A percentile compares a stretch with the other conserved stretches of the same genome.
Conservation (phyloP, 2,113 vertebrate genomes). For the rat (Rattus norvegicus) region DNA sequence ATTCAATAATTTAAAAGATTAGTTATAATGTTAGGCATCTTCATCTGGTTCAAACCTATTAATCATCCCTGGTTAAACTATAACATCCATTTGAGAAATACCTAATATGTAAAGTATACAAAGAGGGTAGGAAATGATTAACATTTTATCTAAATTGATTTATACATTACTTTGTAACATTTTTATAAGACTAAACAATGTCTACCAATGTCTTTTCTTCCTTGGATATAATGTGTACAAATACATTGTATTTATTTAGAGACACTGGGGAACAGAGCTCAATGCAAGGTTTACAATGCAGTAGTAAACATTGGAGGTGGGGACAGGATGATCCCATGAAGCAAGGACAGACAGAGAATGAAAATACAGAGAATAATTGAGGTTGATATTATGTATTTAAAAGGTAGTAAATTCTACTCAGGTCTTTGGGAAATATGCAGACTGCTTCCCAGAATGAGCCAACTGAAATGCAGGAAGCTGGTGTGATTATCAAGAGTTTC, state of each 20-base stretch:
- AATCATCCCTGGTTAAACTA: background rate
- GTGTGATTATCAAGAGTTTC: too few relatives aligned
- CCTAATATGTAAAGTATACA: background rate
- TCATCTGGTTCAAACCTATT: constrained; percentile 14
- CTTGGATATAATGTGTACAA: background rate
- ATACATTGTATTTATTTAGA: background rate
- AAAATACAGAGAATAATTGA: background rate
- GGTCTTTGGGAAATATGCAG: background rate
- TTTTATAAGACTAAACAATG: background rate
- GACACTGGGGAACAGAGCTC: background rate
- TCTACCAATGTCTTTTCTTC: background rate
- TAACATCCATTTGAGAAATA: constrained; percentile 3
- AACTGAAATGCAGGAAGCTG: background rate
- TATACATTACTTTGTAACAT: background rate
- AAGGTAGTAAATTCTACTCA: background rate
- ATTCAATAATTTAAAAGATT: background rate
- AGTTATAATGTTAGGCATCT: background rate
- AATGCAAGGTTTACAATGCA: background rate
- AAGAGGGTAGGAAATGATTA: background rate
- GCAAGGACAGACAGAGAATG: background rate
- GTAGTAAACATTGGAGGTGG: background rate
- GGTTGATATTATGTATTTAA: background rate
- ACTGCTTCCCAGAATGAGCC: background rate
- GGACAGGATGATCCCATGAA: background rate
- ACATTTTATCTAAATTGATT: constrained; percentile 11